Conservation (phyloP, 2,888 invertebrate species). For the Venusia cambrica region DNA sequence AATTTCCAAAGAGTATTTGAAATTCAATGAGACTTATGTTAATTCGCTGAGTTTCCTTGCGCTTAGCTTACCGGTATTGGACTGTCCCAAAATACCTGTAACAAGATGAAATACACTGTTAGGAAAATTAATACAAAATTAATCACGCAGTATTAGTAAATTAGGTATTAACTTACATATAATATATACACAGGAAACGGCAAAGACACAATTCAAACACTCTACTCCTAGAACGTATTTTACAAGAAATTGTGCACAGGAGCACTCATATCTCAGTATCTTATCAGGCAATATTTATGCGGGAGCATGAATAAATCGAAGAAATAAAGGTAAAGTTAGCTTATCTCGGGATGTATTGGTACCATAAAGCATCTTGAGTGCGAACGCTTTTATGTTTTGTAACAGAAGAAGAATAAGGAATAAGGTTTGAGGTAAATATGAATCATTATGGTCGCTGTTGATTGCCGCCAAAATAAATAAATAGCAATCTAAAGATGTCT, state of each 20-base stretch:
- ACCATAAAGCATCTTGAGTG: conserved; percentile 62
- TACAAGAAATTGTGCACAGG: conserved; percentile 20
- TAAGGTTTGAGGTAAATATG: neutral
- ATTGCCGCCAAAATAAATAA: too few species aligned
- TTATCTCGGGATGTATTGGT: conserved; percentile 68
- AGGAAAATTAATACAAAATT: conserved; percentile 15
- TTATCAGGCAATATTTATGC: conserved; percentile 64
- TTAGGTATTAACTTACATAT: too few species aligned
- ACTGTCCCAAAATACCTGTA: conserved; percentile 74
- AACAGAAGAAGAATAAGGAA: too few species aligned
- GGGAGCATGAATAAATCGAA: conserved; percentile 73
- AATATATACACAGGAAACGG: too few species aligned
- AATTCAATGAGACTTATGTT: conserved; percentile 58
- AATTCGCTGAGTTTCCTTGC: conserved; percentile 44
- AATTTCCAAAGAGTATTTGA: conserved; percentile 52
- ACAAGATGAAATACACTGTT: conserved; percentile 41
- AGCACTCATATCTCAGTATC: conserved; percentile 32
- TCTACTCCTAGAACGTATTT: too few species aligned
- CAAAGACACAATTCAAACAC: too few species aligned
- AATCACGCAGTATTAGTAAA: neutral
- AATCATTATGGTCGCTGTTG: too few species aligned
- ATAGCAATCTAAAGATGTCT: too few species aligned
- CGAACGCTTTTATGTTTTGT: too few species aligned
- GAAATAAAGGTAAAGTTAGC: conserved; percentile 63
- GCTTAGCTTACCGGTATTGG: conserved; percentile 51